phyloP scores from a whole-genome alignment of 2,888 invertebrate species.

The Orthonevra nobilis region DNA sequence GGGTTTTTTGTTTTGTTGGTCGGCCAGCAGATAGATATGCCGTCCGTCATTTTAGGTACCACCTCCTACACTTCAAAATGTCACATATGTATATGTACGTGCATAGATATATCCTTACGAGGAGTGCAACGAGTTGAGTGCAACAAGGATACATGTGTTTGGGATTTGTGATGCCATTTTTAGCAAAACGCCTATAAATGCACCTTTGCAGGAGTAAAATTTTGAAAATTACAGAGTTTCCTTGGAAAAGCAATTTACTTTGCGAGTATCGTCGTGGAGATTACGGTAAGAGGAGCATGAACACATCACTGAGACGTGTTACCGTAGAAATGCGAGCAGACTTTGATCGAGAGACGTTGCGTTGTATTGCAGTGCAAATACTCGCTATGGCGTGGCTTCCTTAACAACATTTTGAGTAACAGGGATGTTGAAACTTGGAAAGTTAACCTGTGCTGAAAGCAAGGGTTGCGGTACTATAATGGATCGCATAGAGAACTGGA shows the following conservation, averaged over 20 bases:
- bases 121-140: conserved; percentile 2
- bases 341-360: not conserved
- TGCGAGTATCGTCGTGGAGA: not conserved
- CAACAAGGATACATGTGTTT: conserved; percentile 8
- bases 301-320: not conserved
- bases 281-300: no score
- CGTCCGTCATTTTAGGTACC: conserved; percentile 58
- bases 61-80: conserved; percentile 41
- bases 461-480: conserved; percentile 28
- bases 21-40: conserved; percentile 48
- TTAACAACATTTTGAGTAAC: conserved; percentile 43
- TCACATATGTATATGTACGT: not conserved
- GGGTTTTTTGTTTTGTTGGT: conserved; percentile 11
- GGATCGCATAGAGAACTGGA: not conserved
- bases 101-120: not conserved
- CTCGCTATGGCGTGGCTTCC: conserved; percentile 24
- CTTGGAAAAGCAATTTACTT: conserved; percentile 13
- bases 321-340: conserved; percentile 36
- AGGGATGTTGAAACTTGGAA: conserved; percentile 38
- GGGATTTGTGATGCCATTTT: conserved; percentile 11
- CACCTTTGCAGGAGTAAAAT: not conserved
- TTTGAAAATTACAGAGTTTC: not conserved
- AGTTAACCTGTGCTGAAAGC: no score
- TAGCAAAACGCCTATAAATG: conserved; percentile 28
- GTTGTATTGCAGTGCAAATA: conserved; percentile 16